Evolutionary conservation across 2,888 invertebrate species (phyloP).

Genomic region (Acanthococcus lagerstroemiae): DNA sequence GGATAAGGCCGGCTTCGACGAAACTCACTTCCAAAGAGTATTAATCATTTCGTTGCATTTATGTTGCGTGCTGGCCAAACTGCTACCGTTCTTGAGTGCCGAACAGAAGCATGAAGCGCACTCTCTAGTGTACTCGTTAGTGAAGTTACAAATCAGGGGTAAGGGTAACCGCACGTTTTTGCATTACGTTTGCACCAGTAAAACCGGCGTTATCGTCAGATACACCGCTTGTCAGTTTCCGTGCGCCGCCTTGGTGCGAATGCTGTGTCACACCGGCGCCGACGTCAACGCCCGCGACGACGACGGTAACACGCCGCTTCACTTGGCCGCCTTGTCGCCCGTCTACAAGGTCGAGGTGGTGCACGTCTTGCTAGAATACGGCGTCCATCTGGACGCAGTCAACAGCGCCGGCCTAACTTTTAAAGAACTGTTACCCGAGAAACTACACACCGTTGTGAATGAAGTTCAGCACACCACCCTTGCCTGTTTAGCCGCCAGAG

Average conservation of each 20-base stretch:
- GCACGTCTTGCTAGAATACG: constrained; percentile 60
- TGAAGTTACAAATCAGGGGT: constrained; percentile 52
- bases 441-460: constrained; percentile 54
- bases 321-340: constrained; percentile 58
- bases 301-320: constrained; percentile 78
- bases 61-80: constrained; percentile 61
- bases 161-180: constrained; percentile 59
- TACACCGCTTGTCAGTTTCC: constrained; percentile 63
- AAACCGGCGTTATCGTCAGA: constrained; percentile 57
- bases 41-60: constrained; percentile 77
- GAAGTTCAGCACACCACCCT: constrained; percentile 68
- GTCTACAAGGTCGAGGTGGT: constrained; percentile 50
- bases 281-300: constrained; percentile 68
- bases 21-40: constrained; percentile 69
- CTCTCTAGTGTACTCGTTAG: constrained; percentile 32
- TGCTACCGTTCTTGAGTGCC: constrained; percentile 41
- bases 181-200: constrained; percentile 75
- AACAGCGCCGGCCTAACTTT: constrained; percentile 69
- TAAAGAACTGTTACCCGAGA: constrained; percentile 49
- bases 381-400: constrained; percentile 75
- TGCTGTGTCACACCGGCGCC: constrained; percentile 72
- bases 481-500: constrained; percentile 75
- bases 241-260: constrained; percentile 56
- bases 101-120: constrained; percentile 39
- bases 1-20: constrained; percentile 50